Evolutionary conservation across 1,140 invertebrate species (phyloP), one percentile per base, ranked within the genome.

Genomic region (Sycobia sp.): DNA sequence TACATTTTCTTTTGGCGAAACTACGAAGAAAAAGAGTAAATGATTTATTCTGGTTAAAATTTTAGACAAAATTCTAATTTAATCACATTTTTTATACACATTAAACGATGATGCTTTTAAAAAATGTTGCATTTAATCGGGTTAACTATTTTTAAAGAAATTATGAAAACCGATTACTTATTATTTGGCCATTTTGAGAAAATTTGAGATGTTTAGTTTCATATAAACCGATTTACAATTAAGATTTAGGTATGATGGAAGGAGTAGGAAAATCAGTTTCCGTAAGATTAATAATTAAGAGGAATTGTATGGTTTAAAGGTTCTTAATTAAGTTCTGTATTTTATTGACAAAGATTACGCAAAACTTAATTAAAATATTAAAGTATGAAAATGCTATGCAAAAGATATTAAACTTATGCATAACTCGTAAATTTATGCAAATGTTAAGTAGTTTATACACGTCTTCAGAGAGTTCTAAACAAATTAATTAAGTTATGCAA

Each of bases 201-300:
- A 47, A 62, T 55, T 49, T 55, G 54, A 18, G 43, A 54, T 56
- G 44, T 55, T 44, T 55, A 55, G 49, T 47, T 62, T 49, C 13
- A 39, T 47, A 47, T 14, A 4, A 23, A 34, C 20, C 29, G 18
- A 43, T 50, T 57, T 14, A 14, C 25, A 64, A 34, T 44, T 11
- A 22, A 56, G 41, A 0, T 57, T 57, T 13, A 58, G 27, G 27
- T 34, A 39, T 58, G 57, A 38, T 16, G 36, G 38, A 64, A 57
- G 54, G 38, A 55, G 9, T 43, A 44, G 10, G 53, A 64, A 64
- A 64, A 58, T 54, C 62, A 64, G 62, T 64, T 64, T 57, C 62
- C 62, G 50, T 64, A 53, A 51, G 4, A 34, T 50, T 51, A 13
- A 43, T 57, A 57, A 50, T 50, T 10, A 41, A 56, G 20, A 57